Conservation (phyloP, 2,113 vertebrate genomes). For the Phylloscopus whistleri region DNA sequence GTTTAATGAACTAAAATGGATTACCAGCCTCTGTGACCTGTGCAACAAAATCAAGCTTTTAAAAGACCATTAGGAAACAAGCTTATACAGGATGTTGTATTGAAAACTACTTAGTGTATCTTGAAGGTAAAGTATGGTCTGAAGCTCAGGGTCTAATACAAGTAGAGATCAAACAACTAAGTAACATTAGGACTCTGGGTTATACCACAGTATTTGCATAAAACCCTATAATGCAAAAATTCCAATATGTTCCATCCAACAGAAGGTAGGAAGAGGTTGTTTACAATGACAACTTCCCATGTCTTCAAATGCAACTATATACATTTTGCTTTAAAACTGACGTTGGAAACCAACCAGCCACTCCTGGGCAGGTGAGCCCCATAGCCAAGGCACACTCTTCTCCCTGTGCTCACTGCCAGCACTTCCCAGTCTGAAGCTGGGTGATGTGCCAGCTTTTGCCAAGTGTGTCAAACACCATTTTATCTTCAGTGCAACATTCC, state of each 20-base stretch:
- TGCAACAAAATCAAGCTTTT: background rate
- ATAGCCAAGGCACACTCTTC: accelerated
- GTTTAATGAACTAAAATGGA: conserved; percentile 24
- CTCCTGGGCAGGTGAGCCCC: background rate
- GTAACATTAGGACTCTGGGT: background rate
- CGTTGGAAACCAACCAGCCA: background rate
- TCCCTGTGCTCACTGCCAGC: accelerated
- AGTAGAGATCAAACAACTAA: background rate
- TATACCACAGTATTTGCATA: background rate
- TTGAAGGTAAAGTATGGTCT: background rate
- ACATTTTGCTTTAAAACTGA: background rate
- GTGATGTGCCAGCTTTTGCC: background rate
- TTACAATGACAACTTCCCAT: background rate
- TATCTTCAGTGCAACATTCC: background rate
- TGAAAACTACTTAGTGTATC: background rate
- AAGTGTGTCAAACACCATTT: background rate
- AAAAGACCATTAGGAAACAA: background rate
- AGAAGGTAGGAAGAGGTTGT: background rate
- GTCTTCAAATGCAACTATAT: background rate
- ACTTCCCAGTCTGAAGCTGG: background rate
- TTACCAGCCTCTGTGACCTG: background rate
- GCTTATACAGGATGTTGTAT: background rate
- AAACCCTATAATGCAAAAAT: background rate
- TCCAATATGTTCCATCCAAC: background rate
- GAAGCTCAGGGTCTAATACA: background rate